Percentiles rank a stretch among this genome's conserved stretches.
These are phyloP conservation scores for Gephyroberyx darwinii DNA, from an alignment of 2,797 vertebrate genomes.

Conservation along the genomic window DNA sequence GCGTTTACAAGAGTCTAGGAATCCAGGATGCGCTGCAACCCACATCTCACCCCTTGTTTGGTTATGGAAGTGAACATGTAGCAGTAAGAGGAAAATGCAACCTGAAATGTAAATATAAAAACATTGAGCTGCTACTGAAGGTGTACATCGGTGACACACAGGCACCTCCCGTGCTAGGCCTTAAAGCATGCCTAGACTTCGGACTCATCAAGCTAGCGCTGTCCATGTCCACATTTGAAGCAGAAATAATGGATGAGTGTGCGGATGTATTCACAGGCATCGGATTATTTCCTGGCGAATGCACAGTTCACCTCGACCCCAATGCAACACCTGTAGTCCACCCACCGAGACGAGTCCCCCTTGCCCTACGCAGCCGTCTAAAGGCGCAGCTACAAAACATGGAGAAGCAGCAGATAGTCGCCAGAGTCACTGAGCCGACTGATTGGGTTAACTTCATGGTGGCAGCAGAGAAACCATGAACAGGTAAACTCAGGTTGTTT, in stretches of 20 bases:
- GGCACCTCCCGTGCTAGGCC: slow-evolving; percentile 17
- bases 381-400: slow-evolving; percentile 24
- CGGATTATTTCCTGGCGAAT: slow-evolving; percentile 35
- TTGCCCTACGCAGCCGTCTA: background rate
- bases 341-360: slow-evolving; percentile 12
- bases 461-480: slow-evolving; percentile 25
- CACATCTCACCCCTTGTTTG: background rate
- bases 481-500: slow-evolving; percentile 25
- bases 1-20: background rate
- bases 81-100: slow-evolving; percentile 18
- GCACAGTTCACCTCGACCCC: slow-evolving; percentile 18
- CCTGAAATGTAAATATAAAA: slow-evolving; percentile 25
- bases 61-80: background rate
- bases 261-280: slow-evolving; percentile 27
- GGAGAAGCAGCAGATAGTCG: slow-evolving; percentile 12
- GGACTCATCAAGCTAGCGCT: slow-evolving; percentile 29
- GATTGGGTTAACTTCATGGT: slow-evolving; percentile 33
- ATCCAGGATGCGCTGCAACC: background rate
- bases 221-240: background rate
- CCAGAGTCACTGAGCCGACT: slow-evolving; percentile 39
- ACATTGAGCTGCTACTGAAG: background rate
- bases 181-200: slow-evolving; percentile 29
- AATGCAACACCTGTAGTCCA: slow-evolving; percentile 22
- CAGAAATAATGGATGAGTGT: slow-evolving; percentile 3
- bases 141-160: slow-evolving; percentile 26